Evolutionary conservation across 2,797 vertebrate species (phyloP).

Genomic region (Acipenser transmontanus): DNA sequence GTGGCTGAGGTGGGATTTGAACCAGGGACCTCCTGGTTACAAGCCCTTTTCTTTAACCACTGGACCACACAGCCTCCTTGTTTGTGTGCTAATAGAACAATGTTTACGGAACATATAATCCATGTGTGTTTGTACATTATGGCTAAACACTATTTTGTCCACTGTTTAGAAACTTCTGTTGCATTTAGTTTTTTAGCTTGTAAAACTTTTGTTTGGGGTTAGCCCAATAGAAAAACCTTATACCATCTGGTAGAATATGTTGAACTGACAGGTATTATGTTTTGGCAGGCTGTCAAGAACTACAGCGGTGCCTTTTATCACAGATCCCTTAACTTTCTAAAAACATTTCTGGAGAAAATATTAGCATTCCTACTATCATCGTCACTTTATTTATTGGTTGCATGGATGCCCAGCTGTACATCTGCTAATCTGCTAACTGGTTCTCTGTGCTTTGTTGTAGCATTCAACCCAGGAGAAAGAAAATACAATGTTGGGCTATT

Average conservation of each 20-base stretch:
- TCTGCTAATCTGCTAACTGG: background rate
- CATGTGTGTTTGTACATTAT: too few relatives aligned
- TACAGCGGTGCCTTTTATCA: slow-evolving; percentile 39
- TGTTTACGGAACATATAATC: too few relatives aligned
- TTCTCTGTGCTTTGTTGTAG: background rate
- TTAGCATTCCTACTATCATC: slow-evolving; percentile 38
- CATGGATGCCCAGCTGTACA: slow-evolving; percentile 24
- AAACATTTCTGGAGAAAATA: slow-evolving; percentile 43
- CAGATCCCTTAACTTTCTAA: slow-evolving; percentile 33
- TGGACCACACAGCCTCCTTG: too few relatives aligned
- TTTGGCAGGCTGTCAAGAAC: slow-evolving; percentile 37
- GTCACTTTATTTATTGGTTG: slow-evolving; percentile 48
- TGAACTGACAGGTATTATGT: slow-evolving; percentile 33
- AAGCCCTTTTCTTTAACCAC: too few relatives aligned
- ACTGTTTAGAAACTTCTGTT: too few relatives aligned
- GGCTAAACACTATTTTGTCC: too few relatives aligned
- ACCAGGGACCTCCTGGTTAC: too few relatives aligned
- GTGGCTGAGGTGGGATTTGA: too few relatives aligned
- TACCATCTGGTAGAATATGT: slow-evolving; percentile 26
- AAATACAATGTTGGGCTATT: background rate
- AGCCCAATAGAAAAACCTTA: slow-evolving; percentile 19
- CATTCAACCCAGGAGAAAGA: background rate
- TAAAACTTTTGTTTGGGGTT: background rate
- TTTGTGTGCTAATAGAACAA: too few relatives aligned
- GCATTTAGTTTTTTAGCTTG: too few relatives aligned